Evolutionary conservation across 2,797 vertebrate species (phyloP).

Genomic region (Sebastes matsubarae): DNA sequence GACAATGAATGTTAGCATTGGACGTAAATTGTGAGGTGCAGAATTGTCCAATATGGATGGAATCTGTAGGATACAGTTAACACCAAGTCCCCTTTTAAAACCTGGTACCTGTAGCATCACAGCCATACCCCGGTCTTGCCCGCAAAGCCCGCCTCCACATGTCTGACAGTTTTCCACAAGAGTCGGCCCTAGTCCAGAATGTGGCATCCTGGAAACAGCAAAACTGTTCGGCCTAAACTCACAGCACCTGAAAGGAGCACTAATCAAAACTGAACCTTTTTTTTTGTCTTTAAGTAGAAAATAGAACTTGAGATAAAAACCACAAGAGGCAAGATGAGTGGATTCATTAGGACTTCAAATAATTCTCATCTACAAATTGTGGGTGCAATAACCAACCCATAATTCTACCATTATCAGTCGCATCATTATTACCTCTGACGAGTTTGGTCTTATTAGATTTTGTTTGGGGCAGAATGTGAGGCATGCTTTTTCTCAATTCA

Average conservation of each 20-base stretch:
- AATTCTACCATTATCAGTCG: background rate
- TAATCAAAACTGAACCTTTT: constrained; percentile 44
- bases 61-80: background rate
- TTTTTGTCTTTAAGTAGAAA: background rate
- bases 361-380: background rate
- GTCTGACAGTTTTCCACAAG: background rate
- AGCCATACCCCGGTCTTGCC: background rate
- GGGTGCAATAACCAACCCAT: background rate
- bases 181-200: background rate
- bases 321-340: background rate
- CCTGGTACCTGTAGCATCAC: background rate
- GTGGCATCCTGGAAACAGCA: background rate
- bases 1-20: background rate
- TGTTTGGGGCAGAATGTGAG: background rate
- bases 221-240: constrained; percentile 15
- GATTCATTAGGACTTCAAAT: background rate
- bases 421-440: background rate
- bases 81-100: background rate
- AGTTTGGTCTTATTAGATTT: background rate
- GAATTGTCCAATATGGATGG: background rate
- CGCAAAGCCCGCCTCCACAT: background rate
- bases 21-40: background rate
- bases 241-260: constrained; percentile 50
- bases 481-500: background rate
- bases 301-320: background rate